Percentiles rank a stretch among this genome's conserved stretches.
Conservation (phyloP, 2,888 invertebrate genomes). For the Muschampia staudingeri region DNA sequence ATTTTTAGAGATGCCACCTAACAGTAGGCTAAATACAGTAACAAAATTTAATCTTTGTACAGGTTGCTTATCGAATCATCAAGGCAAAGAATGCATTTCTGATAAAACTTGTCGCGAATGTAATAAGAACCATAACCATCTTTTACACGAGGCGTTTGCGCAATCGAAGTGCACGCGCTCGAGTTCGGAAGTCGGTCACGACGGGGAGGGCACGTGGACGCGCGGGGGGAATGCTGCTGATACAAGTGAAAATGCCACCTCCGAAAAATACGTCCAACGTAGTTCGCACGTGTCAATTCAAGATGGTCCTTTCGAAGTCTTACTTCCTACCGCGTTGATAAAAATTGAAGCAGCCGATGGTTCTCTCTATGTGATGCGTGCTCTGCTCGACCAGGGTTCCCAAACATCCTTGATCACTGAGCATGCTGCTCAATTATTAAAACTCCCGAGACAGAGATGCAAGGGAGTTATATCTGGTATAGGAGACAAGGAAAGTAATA, state of each 20-base stretch:
- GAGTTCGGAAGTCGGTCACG: background rate
- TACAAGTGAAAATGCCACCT: background rate
- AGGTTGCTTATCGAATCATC: background rate
- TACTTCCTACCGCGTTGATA: conserved; percentile 5
- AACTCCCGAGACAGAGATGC: conserved; percentile 24
- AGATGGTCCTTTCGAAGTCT: background rate
- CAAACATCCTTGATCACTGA: conserved; percentile 42
- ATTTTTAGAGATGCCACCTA: conserved; percentile 7
- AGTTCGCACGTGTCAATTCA: background rate
- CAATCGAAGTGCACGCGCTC: background rate
- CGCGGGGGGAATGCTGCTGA: background rate
- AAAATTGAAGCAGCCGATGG: conserved; percentile 1
- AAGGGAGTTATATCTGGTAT: conserved; percentile 29
- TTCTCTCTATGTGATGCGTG: background rate
- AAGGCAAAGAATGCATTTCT: background rate
- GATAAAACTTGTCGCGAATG: background rate
- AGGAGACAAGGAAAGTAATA: background rate
- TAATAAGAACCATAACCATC: background rate
- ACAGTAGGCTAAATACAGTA: background rate
- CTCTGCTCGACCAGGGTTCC: conserved; percentile 39
- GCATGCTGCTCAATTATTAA: conserved; percentile 24
- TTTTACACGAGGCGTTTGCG: background rate
- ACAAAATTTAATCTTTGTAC: background rate
- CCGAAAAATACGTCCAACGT: background rate
- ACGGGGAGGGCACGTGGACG: background rate